Evolutionary conservation across 2,888 invertebrate genomes (phyloP).

Genomic region (Strigamia transsilvanica): DNA sequence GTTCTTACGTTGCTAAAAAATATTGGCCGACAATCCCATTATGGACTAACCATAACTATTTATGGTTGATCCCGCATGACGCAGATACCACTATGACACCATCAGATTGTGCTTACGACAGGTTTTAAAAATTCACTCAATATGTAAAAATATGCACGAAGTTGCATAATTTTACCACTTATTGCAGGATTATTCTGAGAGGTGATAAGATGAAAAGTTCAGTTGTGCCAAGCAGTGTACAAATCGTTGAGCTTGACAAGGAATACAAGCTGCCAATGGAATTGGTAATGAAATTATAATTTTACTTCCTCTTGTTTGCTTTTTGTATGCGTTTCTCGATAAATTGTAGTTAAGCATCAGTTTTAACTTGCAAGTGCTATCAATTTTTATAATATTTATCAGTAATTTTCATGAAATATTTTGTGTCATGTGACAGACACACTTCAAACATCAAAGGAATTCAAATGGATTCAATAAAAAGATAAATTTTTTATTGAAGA

Average conservation of each 20-base stretch:
- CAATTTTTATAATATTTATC: too few relatives aligned
- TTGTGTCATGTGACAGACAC: too few relatives aligned
- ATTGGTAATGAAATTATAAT: background rate
- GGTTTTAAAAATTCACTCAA: slow-evolving; percentile 30
- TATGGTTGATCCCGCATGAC: slow-evolving; percentile 50
- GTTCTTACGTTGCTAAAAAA: slow-evolving; percentile 51
- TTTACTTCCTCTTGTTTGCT: background rate
- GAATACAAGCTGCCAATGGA: slow-evolving; percentile 1
- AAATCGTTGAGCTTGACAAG: background rate
- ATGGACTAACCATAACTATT: slow-evolving; percentile 50
- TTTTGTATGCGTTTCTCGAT: background rate
- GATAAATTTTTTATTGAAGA: too few relatives aligned
- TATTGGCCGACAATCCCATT: slow-evolving; percentile 51
- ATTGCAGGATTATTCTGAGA: slow-evolving; percentile 22
- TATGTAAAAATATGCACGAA: background rate
- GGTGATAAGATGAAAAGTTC: background rate
- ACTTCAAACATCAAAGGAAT: too few relatives aligned
- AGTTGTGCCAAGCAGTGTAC: background rate
- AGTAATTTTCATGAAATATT: too few relatives aligned
- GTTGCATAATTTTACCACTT: background rate
- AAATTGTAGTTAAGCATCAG: background rate
- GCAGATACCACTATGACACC: slow-evolving; percentile 24
- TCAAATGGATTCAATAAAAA: too few relatives aligned
- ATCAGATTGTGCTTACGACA: slow-evolving; percentile 52
- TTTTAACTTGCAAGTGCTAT: too few relatives aligned